phyloP scores from a whole-genome alignment of 2,888 invertebrate species.

The Isoperla grammatica region DNA sequence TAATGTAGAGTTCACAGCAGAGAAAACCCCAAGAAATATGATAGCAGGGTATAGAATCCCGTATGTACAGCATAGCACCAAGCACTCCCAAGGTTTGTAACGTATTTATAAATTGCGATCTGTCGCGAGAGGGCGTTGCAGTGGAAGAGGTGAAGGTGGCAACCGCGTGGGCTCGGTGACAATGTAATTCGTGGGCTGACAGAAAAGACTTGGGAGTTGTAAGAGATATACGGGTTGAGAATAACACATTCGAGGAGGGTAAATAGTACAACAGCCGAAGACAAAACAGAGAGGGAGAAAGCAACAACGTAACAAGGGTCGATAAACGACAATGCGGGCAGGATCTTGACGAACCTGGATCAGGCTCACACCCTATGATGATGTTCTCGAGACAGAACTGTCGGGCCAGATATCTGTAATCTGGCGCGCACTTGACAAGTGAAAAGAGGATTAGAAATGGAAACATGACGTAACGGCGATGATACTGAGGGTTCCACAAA shows the following conservation, averaged over 20 bases:
- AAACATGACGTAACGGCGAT: too few species aligned
- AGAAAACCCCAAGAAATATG: not conserved
- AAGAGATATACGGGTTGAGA: not conserved
- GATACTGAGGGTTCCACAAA: slow-evolving; percentile 5
- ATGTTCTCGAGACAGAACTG: too few species aligned
- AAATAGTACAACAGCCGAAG: slow-evolving; percentile 5
- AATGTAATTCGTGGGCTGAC: slow-evolving; percentile 16
- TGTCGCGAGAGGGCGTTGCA: slow-evolving; percentile 1
- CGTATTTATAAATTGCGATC: slow-evolving; percentile 18
- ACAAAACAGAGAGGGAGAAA: slow-evolving; percentile 4
- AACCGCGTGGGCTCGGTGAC: slow-evolving; percentile 5
- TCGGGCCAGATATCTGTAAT: too few species aligned
- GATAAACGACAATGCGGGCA: slow-evolving; percentile 14
- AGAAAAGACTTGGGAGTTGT: slow-evolving; percentile 8
- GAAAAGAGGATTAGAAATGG: too few species aligned
- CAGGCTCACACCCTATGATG: too few species aligned
- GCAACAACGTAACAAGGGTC: slow-evolving; percentile 10
- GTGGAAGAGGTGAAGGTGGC: slow-evolving; percentile 14
- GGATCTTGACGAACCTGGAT: not conserved
- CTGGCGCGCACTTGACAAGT: too few species aligned
- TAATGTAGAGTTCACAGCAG: not conserved
- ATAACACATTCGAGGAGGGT: not conserved
- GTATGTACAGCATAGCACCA: too few species aligned
- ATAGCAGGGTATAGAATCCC: not conserved
- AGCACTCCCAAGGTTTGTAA: slow-evolving; percentile 7